Conservation (phyloP, 2,113 vertebrate species). For the Diadophis punctatus region DNA sequence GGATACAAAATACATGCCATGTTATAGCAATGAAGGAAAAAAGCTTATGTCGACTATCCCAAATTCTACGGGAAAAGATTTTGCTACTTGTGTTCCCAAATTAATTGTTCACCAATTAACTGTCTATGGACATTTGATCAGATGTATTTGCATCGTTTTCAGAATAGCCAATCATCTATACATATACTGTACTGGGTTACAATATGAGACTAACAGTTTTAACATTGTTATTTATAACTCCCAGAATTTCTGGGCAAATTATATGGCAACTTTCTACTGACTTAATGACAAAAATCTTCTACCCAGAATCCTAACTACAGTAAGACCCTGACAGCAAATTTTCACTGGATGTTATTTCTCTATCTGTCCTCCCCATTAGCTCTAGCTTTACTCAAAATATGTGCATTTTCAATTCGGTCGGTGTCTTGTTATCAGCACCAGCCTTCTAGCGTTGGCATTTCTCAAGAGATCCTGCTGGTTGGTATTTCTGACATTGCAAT, state of each 20-base stretch:
- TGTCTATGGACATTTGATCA: not conserved
- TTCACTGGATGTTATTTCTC: not conserved
- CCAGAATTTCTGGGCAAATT: not conserved
- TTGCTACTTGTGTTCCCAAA: not conserved
- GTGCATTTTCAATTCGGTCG: conserved; percentile 24
- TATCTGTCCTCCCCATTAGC: not conserved
- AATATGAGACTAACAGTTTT: not conserved
- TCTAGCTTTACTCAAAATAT: conserved; percentile 11
- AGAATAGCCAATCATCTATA: not conserved
- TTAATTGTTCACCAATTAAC: not conserved
- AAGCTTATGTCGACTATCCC: not conserved
- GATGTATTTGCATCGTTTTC: not conserved
- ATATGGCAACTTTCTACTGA: not conserved
- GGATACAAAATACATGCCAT: not conserved
- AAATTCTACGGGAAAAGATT: not conserved
- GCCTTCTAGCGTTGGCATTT: conserved; percentile 22
- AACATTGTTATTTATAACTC: not conserved
- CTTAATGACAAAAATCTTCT: not conserved
- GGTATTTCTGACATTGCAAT: conserved; percentile 18
- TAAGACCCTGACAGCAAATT: not conserved
- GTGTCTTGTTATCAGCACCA: conserved; percentile 26
- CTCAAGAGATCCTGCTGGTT: conserved; percentile 28
- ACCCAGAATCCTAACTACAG: not conserved
- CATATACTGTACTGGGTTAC: not conserved
- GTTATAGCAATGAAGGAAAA: not conserved